Evolutionary conservation across 2,113 vertebrate genomes (phyloP).

Genomic region (Toxostoma redivivum): DNA sequence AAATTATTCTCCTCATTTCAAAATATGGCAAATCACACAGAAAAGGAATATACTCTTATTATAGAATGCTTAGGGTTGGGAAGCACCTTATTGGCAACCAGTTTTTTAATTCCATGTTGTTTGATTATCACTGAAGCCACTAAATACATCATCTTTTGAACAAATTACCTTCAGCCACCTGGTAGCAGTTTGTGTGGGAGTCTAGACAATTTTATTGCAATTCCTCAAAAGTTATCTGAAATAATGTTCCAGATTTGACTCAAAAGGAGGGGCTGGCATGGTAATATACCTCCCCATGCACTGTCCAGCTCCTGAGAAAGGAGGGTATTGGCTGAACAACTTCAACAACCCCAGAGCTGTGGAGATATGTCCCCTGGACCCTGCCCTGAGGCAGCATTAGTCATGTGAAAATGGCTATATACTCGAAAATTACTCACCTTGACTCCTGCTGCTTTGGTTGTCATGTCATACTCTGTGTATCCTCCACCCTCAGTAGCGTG

Average conservation of each 20-base stretch:
- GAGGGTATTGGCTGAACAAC: constrained; percentile 28
- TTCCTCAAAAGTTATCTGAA: neutral
- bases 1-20: neutral
- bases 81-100: neutral
- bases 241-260: constrained; percentile 3
- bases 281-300: neutral
- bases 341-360: constrained; percentile 5
- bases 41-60: neutral
- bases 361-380: neutral
- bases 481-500: neutral
- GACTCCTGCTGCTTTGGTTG: neutral
- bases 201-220: neutral
- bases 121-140: neutral
- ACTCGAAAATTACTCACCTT: neutral
- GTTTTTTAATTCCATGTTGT: neutral
- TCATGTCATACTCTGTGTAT: neutral
- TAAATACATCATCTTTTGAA: neutral
- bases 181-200: neutral
- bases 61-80: neutral
- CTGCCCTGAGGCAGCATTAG: constrained; percentile 38
- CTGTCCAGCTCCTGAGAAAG: constrained; percentile 40
- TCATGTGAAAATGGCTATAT: constrained; percentile 5
- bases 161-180: neutral
- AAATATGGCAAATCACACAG: neutral
- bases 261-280: neutral